Evolutionary conservation across 2,113 vertebrate species (phyloP), one percentile per base, ranked within the genome.

Genomic region (Catharus fuscescens): DNA sequence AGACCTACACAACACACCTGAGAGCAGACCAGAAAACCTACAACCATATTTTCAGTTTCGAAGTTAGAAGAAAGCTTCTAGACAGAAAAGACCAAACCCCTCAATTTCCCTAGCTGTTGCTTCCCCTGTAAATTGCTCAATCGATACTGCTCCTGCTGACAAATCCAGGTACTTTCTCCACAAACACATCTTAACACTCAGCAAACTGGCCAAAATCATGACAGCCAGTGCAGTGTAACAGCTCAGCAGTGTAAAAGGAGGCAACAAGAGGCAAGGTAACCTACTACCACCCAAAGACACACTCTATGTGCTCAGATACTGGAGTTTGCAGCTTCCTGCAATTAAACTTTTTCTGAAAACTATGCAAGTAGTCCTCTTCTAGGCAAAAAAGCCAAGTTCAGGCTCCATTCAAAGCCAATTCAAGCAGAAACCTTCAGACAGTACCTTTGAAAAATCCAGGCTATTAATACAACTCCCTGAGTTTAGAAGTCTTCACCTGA

Each of bases 191-290:
- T 20, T 14, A 76, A 74, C 26, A 59, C 5, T 34, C 47, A 62
- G 25, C 13, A 70, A 74, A 71, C 0, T 26, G 20, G 12, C 16
- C 50, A 31, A 28, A 3, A 1, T 16, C 3, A 0, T 50, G 52
- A 31, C 5, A 56, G 23, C 19, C 42, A 21, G 17, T 65, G 50
- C 6, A 21, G 18, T 38, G 45, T 53, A 57, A 48, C 28, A 45
- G 19, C n/a, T 69, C 72, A 40, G 47, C 31, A n/a, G 15, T 1
- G 10, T 26, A 61, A 70, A 28, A 42, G 26, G 32, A 60, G 29
- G 32, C 36, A 78, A 38, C 3, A 3, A 32, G 64, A 74, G 16
- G 36, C 40, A 69, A 44, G 1, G 1, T 17, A 60, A 73, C 20
- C 26, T 45, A n/a, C 59, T 18, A 20, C 28, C 54, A 57, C 17